Percentiles rank a stretch among this genome's conserved stretches.
phyloP scores from a whole-genome alignment of 2,797 vertebrate genomes.

The Pseudocheirus occidentalis region DNA sequence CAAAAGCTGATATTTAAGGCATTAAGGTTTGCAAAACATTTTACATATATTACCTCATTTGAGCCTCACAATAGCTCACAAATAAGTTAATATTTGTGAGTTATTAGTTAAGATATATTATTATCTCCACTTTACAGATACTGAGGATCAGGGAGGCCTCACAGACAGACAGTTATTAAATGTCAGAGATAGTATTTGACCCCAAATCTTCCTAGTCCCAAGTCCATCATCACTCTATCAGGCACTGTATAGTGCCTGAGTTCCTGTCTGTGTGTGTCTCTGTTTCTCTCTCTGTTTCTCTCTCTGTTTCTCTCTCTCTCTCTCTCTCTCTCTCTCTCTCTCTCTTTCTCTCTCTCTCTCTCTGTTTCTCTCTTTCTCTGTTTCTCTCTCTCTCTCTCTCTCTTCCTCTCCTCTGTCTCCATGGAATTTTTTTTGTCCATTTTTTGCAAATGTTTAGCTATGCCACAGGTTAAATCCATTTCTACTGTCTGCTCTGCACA shows the following conservation, averaged over 20 bases:
- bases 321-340: no score
- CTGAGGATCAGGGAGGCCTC: background rate
- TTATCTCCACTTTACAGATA: background rate
- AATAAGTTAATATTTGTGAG: background rate
- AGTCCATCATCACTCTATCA: background rate
- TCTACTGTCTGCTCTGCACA: background rate
- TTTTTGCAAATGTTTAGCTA: no score
- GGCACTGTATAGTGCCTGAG: background rate
- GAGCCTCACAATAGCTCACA: background rate
- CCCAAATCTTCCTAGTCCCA: background rate
- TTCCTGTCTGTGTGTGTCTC: no score
- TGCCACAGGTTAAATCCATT: background rate
- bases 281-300: no score
- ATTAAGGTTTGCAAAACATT: background rate
- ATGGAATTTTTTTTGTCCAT: no score
- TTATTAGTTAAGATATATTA: background rate
- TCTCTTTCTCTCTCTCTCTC: no score
- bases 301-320: no score
- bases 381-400: background rate
- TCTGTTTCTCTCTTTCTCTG: background rate
- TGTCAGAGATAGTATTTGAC: background rate
- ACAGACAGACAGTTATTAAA: background rate
- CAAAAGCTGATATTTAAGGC: background rate
- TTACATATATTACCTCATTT: background rate
- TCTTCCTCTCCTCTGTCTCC: background rate